Conservation (phyloP, 2,888 invertebrate genomes). For the Heteromurus nitidus region DNA sequence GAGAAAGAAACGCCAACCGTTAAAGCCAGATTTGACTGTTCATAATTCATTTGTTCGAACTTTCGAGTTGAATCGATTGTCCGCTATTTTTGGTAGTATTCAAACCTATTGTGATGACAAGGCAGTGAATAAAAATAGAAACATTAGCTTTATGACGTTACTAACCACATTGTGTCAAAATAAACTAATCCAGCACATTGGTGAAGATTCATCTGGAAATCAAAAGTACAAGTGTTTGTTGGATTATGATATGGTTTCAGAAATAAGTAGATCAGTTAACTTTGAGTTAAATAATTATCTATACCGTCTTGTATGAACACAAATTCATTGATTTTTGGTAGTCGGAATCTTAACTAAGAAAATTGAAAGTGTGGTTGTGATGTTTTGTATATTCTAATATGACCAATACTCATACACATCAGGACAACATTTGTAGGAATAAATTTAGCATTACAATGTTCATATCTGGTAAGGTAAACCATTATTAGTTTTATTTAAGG, state of each 20-base stretch:
- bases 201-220: slow-evolving; percentile 84
- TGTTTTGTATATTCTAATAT: no score
- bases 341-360: not conserved
- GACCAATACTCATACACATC: no score
- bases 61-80: slow-evolving; percentile 86
- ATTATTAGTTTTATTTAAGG: no score
- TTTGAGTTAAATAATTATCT: slow-evolving; percentile 67
- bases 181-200: slow-evolving; percentile 83
- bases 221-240: slow-evolving; percentile 92
- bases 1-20: slow-evolving; percentile 79
- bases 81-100: slow-evolving; percentile 93
- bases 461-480: no score
- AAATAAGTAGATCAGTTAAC: slow-evolving; percentile 77
- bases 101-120: slow-evolving; percentile 51
- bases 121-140: slow-evolving; percentile 41
- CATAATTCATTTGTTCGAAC: slow-evolving; percentile 79
- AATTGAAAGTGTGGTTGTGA: not conserved
- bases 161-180: slow-evolving; percentile 90
- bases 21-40: slow-evolving; percentile 75
- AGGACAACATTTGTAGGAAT: no score
- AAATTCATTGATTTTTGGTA: not conserved
- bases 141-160: slow-evolving; percentile 74
- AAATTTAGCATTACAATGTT: no score
- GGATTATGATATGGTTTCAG: slow-evolving; percentile 86
- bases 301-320: slow-evolving; percentile 40